A percentile compares a stretch with the other conserved stretches of the same genome.
Conservation (phyloP, 2,888 invertebrate genomes). For the Melanostoma scalare region DNA sequence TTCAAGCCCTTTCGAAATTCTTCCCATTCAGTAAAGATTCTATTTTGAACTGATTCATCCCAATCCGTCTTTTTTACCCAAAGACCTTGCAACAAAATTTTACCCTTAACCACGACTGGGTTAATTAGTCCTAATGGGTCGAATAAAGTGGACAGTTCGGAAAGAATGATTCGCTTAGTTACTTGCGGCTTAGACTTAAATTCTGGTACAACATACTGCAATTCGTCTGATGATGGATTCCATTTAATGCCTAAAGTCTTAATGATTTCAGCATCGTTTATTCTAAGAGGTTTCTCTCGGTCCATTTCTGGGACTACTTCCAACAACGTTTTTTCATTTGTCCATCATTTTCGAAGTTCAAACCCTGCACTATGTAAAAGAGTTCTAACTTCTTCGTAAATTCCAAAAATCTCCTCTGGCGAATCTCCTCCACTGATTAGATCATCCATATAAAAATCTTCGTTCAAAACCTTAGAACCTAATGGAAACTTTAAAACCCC, state of each 20-base stretch:
- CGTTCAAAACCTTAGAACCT: background rate
- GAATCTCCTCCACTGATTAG: constrained; percentile 13
- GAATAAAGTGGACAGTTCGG: background rate
- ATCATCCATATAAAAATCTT: constrained; percentile 63
- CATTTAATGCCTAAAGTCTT: constrained; percentile 47
- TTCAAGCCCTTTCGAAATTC: background rate
- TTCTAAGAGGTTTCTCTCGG: constrained; percentile 25
- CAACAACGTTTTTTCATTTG: constrained; percentile 30
- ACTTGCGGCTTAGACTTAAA: background rate
- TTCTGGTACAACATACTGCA: background rate
- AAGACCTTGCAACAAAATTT: constrained; percentile 1
- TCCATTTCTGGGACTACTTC: background rate
- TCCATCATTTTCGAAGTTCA: constrained; percentile 1
- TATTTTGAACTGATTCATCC: constrained; percentile 3
- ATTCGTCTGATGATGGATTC: background rate
- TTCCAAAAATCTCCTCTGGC: background rate
- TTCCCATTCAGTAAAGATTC: background rate
- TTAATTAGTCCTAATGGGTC: constrained; percentile 12
- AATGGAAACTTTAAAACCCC: background rate
- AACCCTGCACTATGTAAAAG: constrained; percentile 2
- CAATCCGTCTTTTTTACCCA: constrained; percentile 5
- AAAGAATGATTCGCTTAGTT: background rate
- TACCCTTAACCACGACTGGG: background rate
- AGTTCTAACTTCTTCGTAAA: constrained; percentile 4
- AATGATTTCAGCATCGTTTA: constrained; percentile 50